Conservation (phyloP, 2,888 invertebrate genomes). For the Epsilonema sp. region DNA sequence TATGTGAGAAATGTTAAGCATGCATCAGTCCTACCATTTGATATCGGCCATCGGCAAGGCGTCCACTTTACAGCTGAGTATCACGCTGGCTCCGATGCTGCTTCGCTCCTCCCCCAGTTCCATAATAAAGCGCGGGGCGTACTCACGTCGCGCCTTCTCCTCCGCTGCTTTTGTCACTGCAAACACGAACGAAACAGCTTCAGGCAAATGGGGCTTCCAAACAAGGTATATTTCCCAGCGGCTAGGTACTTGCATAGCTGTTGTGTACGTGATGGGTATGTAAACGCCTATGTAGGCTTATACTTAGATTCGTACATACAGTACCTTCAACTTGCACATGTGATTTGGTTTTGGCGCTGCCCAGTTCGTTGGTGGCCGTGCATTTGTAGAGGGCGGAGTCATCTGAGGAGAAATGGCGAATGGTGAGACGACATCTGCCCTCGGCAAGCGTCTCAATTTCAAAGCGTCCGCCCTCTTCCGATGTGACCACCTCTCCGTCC, state of each 20-base stretch:
- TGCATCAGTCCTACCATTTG: no score
- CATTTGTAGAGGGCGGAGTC: conserved; percentile 37
- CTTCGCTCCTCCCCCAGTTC: conserved; percentile 26
- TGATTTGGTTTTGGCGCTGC: conserved; percentile 30
- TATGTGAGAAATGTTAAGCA: no score
- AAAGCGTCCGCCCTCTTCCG: no score
- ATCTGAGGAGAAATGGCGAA: conserved; percentile 13
- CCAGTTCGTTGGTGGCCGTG: conserved; percentile 60
- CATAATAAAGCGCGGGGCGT: conserved; percentile 13
- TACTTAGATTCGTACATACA: no score
- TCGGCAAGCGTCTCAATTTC: no score
- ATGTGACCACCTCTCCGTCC: conserved; percentile 52
- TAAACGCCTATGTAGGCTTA: no score
- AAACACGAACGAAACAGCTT: no score
- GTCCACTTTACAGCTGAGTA: conserved; percentile 28
- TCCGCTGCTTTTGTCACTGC: conserved; percentile 1
- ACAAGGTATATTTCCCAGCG: no score
- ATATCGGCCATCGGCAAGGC: conserved; percentile 30
- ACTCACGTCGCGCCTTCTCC: background rate
- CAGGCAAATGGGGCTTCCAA: no score
- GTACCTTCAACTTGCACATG: conserved; percentile 4
- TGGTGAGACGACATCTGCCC: conserved; percentile 23
- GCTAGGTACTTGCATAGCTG: no score
- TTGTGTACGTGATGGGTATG: no score
- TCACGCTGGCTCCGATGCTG: conserved; percentile 14